A percentile compares a stretch with the other conserved stretches of the same genome.
These are phyloP conservation scores for Ephestia elutella DNA, from an alignment of 1,140 invertebrate genomes.

Conservation along the genomic window DNA sequence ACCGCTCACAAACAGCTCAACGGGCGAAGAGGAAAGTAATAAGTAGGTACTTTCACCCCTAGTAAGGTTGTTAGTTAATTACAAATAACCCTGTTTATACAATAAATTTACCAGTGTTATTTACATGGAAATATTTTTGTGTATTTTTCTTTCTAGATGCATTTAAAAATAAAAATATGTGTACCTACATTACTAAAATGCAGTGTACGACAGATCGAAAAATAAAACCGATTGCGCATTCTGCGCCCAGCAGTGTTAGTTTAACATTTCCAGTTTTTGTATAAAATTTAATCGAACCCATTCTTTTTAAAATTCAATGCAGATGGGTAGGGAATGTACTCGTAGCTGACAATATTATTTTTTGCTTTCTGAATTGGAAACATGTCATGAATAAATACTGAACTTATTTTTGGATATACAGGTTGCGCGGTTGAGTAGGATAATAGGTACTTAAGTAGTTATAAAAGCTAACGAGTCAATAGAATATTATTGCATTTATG, in stretches of 20 bases:
- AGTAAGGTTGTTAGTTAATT: no score
- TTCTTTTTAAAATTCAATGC: slow-evolving; percentile 20
- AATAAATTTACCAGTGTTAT: no score
- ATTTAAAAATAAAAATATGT: not conserved
- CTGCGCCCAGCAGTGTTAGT: slow-evolving; percentile 12
- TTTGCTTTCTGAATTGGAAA: slow-evolving; percentile 2
- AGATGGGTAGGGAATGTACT: slow-evolving; percentile 1
- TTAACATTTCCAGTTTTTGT: slow-evolving; percentile 22
- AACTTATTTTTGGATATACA: not conserved
- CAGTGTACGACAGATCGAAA: not conserved
- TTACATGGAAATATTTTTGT: no score
- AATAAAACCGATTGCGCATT: slow-evolving; percentile 20
- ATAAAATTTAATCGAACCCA: slow-evolving; percentile 23
- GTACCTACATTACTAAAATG: not conserved
- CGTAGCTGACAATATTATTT: slow-evolving; percentile 7
- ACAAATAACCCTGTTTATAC: no score
- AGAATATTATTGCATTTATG: no score
- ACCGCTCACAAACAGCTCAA: no score
- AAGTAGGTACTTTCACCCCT: no score
- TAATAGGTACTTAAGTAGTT: no score
- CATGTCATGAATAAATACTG: slow-evolving; percentile 6
- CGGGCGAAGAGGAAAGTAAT: no score
- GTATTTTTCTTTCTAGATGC: not conserved
- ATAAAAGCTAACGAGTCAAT: no score
- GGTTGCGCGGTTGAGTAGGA: not conserved